phyloP scores from a whole-genome alignment of 92 coral and sea anemone species.

The Epizoanthus stellaris region DNA sequence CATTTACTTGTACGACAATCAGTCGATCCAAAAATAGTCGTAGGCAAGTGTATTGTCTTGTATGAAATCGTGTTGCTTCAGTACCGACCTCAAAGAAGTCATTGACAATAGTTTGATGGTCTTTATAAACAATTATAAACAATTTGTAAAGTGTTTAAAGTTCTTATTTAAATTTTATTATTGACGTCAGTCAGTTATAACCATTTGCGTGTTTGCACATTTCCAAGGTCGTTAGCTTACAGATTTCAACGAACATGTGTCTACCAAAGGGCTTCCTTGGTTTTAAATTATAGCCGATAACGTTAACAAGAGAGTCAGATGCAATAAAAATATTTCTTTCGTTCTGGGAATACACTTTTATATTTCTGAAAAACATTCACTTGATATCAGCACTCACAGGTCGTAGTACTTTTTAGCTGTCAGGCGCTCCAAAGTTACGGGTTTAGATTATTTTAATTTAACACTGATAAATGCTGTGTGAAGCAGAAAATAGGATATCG shows the following conservation, averaged over 20 bases:
- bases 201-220: background rate
- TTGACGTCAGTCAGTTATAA: conserved; percentile 7
- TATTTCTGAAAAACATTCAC: conserved; percentile 1
- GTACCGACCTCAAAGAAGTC: conserved; percentile 3
- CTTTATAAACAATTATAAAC: background rate
- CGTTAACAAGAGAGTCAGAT: conserved; percentile 38
- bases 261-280: conserved; percentile 13
- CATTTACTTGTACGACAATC: background rate
- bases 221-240: background rate
- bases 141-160: no score
- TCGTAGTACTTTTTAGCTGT: no score
- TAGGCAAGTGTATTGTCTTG: background rate
- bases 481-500: background rate
- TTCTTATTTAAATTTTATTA: no score
- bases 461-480: background rate
- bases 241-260: conserved; percentile 24
- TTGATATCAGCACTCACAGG: no score
- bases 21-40: conserved; percentile 7
- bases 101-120: background rate
- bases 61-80: background rate
- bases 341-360: background rate
- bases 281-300: conserved; percentile 21
- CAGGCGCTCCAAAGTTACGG: no score
- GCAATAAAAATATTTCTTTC: conserved; percentile 1
- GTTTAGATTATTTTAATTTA: no score